Conservation (phyloP, 2,797 vertebrate species). For the Nyctibius grandis region DNA sequence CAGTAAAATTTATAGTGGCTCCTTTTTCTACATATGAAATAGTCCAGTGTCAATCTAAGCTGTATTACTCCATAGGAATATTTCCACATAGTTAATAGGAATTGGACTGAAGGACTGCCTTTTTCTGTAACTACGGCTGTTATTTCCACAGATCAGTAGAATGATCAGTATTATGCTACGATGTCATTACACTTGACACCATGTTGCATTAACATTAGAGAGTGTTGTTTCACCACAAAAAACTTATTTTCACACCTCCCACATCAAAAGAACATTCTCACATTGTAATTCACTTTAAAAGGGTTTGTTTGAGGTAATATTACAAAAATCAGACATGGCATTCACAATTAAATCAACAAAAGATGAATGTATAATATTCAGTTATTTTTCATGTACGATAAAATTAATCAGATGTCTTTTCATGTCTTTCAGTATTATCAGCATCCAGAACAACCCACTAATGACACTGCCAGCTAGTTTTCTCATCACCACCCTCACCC, state of each 20-base stretch:
- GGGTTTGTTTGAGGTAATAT: not conserved
- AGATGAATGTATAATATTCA: not conserved
- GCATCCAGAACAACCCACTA: constrained; percentile 86
- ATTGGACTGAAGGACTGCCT: not conserved
- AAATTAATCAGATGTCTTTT: constrained; percentile 78
- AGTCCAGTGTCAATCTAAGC: not conserved
- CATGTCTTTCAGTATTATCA: constrained; percentile 84
- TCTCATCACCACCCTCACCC: not conserved
- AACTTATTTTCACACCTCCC: not conserved
- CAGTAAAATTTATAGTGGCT: not conserved
- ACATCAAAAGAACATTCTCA: not conserved
- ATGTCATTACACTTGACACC: not conserved
- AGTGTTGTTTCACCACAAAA: not conserved
- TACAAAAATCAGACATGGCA: constrained; percentile 30
- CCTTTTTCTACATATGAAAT: not conserved
- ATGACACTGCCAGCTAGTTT: constrained; percentile 76
- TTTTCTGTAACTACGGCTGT: not conserved
- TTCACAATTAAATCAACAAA: constrained; percentile 35
- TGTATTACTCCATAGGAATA: not conserved
- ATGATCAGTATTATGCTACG: not conserved
- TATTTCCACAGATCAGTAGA: not conserved
- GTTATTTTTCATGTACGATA: not conserved
- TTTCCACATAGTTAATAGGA: not conserved
- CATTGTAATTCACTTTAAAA: not conserved
- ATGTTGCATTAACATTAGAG: not conserved